Evolutionary conservation across 2,888 invertebrate genomes (phyloP).

Genomic region (Agyllia agylla): DNA sequence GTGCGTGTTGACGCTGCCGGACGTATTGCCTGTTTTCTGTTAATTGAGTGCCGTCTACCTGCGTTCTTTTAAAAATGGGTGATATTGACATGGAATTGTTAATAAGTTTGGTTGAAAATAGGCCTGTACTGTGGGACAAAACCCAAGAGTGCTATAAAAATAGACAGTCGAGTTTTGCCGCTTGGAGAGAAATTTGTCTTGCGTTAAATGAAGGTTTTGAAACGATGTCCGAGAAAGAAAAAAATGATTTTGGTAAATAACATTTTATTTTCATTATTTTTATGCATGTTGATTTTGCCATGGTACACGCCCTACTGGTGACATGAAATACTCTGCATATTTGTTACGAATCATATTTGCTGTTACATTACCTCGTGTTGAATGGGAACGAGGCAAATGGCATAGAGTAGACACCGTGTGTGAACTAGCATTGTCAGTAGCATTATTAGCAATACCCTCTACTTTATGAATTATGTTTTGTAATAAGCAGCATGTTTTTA

Average conservation of each 20-base stretch:
- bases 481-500: conserved; percentile 72
- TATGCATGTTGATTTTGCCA: conserved; percentile 67
- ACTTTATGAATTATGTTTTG: conserved; percentile 30
- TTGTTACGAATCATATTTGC: conserved; percentile 74
- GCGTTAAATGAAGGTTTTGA: conserved; percentile 74
- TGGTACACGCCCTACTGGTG: conserved; percentile 70
- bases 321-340: conserved; percentile 72
- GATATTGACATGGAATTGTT: conserved; percentile 77
- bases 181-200: conserved; percentile 77
- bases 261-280: conserved; percentile 58
- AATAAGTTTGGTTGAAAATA: conserved; percentile 78
- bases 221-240: conserved; percentile 71
- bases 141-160: conserved; percentile 77
- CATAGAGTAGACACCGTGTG: conserved; percentile 64
- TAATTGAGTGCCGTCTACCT: conserved; percentile 58
- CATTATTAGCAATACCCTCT: conserved; percentile 74
- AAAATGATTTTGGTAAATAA: conserved; percentile 58
- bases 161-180: conserved; percentile 72
- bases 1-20: conserved; percentile 74
- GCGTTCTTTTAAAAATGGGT: background rate
- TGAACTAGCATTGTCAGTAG: conserved; percentile 74
- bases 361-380: conserved; percentile 66
- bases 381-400: conserved; percentile 64
- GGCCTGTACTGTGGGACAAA: conserved; percentile 78
- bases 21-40: conserved; percentile 75